phyloP scores from a whole-genome alignment of 2,888 invertebrate genomes.

The Oxycera nigricornis region DNA sequence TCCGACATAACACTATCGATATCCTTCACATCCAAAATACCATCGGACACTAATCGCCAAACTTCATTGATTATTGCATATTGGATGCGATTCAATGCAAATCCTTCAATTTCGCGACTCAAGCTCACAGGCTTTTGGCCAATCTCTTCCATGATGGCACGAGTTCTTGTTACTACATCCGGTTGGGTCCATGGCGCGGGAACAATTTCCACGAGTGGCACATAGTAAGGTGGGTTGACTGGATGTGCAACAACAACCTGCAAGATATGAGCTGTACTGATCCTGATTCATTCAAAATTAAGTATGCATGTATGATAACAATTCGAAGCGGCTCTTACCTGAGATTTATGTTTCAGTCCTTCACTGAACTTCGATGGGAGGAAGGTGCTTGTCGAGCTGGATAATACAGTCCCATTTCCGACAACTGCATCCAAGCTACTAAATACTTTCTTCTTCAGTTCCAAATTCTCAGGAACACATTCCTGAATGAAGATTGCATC shows the following conservation, averaged over 20 bases:
- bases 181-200: constrained; percentile 93
- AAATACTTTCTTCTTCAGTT: constrained; percentile 83
- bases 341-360: constrained; percentile 73
- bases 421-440: constrained; percentile 78
- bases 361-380: constrained; percentile 87
- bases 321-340: constrained; percentile 64
- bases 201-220: constrained; percentile 91
- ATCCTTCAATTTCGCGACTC: constrained; percentile 87
- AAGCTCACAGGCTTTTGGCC: constrained; percentile 91
- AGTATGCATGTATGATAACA: background rate
- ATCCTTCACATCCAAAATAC: constrained; percentile 85
- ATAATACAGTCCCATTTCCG: constrained; percentile 78
- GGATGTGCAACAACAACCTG: constrained; percentile 80
- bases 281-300: background rate
- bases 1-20: constrained; percentile 93
- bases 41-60: constrained; percentile 85
- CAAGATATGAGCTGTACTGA: background rate
- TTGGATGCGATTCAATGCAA: constrained; percentile 92
- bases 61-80: constrained; percentile 93
- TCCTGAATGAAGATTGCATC: constrained; percentile 87
- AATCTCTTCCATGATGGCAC: constrained; percentile 81
- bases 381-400: constrained; percentile 94
- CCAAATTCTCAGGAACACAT: constrained; percentile 89
- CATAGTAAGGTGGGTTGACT: constrained; percentile 96
- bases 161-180: constrained; percentile 75